phyloP scores from a whole-genome alignment of 2,888 invertebrate species.

The Auanema sp. region DNA sequence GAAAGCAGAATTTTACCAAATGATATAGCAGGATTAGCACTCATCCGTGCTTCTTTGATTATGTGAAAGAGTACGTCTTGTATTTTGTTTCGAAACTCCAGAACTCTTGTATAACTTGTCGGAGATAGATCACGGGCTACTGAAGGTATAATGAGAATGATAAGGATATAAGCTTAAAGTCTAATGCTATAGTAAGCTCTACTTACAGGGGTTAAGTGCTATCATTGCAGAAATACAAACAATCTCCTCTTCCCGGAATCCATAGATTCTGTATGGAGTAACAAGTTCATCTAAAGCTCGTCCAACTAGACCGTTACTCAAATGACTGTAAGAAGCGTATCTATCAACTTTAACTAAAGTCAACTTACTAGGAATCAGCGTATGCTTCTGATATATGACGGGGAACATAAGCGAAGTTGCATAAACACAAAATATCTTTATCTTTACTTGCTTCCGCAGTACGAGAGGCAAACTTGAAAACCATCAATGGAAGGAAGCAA shows the following conservation, averaged over 20 bases:
- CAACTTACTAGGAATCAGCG: conserved; percentile 54
- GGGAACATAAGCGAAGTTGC: conserved; percentile 60
- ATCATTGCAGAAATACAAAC: conserved; percentile 59
- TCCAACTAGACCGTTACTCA: conserved; percentile 58
- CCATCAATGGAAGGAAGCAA: conserved; percentile 49
- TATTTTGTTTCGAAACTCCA: conserved; percentile 49
- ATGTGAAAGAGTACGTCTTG: conserved; percentile 52
- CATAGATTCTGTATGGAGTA: conserved; percentile 49
- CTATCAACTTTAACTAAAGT: too few relatives aligned
- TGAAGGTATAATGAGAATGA: conserved; percentile 22
- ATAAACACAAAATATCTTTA: conserved; percentile 53
- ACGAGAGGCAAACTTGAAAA: conserved; percentile 54
- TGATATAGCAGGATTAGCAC: conserved; percentile 34
- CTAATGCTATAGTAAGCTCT: background rate
- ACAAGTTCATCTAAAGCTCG: conserved; percentile 56
- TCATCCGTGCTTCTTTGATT: conserved; percentile 50
- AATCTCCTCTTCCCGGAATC: conserved; percentile 55
- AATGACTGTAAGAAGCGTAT: conserved; percentile 42
- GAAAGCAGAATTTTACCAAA: conserved; percentile 55
- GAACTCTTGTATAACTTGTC: conserved; percentile 40
- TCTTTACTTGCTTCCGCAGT: conserved; percentile 52
- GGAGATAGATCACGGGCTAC: conserved; percentile 55
- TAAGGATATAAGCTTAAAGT: conserved; percentile 5
- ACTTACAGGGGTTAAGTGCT: conserved; percentile 56
- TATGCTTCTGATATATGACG: conserved; percentile 57